Conservation (phyloP, 2,797 vertebrate genomes). For the Chiropotes sagulatus region DNA sequence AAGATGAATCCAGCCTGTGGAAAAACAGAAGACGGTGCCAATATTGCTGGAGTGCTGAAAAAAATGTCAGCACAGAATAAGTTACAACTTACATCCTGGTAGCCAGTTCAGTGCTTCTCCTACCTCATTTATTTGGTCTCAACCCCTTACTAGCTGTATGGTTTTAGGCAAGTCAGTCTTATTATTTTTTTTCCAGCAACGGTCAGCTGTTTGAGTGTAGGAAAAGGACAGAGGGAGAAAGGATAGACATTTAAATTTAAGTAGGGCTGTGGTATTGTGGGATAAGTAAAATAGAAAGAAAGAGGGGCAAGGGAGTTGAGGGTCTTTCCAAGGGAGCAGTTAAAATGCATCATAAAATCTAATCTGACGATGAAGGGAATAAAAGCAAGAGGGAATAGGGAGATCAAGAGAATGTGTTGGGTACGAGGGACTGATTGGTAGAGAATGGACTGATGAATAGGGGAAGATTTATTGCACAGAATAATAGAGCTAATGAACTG, state of each 20-base stretch:
- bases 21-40: not conserved
- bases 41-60: not conserved
- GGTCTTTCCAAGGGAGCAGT: not conserved
- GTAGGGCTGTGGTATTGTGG: not conserved
- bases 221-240: not conserved
- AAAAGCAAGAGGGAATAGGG: not conserved
- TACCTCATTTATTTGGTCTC: not conserved
- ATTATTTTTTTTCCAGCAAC: not conserved
- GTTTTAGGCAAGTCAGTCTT: not conserved
- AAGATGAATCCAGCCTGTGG: not conserved
- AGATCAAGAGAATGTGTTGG: not conserved
- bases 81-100: not conserved
- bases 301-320: not conserved
- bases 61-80: not conserved
- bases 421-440: not conserved
- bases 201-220: not conserved
- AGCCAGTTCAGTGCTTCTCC: not conserved
- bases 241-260: not conserved
- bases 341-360: not conserved
- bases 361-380: not conserved
- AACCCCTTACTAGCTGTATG: not conserved
- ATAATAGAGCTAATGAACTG: not conserved
- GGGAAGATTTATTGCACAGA: not conserved
- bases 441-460: not conserved
- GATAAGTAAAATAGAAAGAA: conserved; percentile 1